Evolutionary conservation across 2,113 vertebrate genomes (phyloP), one percentile per base, ranked within the genome.

Genomic region (Mus spicilegus): DNA sequence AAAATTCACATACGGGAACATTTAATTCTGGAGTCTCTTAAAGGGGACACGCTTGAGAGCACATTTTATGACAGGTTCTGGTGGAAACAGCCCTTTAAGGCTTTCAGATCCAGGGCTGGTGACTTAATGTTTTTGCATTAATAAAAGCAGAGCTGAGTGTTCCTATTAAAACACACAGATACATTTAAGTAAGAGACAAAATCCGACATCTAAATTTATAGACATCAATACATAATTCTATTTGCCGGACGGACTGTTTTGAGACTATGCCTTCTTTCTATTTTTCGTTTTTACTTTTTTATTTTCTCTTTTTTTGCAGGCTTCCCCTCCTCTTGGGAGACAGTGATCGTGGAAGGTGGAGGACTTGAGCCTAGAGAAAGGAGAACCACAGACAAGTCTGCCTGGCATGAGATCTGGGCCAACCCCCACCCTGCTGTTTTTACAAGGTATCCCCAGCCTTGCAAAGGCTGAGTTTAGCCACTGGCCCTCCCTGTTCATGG

Each of bases 1-100:
- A 99, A 99, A 99, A 99, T 98, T 99, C 98, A 99, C 99, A 99
- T 99, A 98, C 98, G 98, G 98, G 99, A 99, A 99, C 99, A 99
- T 99, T 99, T 99, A 99, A 99, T 99, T 99, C 98, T 98, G 98
- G 98, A 98, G 98, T 98, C 98, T 99, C 99, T 99, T 99, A 99
- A 99, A 99, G 99, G 99, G 98, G 98, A 99, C 99, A 99, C 96
- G 98, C 99, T 99, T 98, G 98, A 99, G 98, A 98, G 98, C 98
- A 99, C 98, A 99, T 98, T 98, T 99, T 99, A 99, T 99, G 98
- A 99, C 99, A 98, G 98, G 98, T 98, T 99, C 98, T 98, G 98
- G 98, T 98, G 96, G 98, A 98, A 98, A 98, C n/a, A 97, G 98
- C 98, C 98, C 98, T 99, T 99, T 98, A 98, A 99, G 98, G 98